Base-by-base conservation (phyloP, 2,113 vertebrate species). In the Euleptes europaea region DNA sequence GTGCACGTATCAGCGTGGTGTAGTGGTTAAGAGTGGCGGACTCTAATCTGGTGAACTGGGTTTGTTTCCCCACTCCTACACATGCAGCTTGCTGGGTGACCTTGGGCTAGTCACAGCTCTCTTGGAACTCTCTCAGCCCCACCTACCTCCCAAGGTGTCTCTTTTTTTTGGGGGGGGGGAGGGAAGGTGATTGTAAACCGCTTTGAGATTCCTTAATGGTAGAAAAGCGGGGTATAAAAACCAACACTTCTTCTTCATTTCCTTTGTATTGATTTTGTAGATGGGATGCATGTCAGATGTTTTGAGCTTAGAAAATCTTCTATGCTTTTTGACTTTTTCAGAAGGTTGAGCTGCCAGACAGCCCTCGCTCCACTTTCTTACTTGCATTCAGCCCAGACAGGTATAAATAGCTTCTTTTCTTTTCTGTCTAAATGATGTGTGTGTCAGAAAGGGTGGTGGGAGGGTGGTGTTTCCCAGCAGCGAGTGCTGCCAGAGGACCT, bases 321-420 rank as follows among this genome's bases (percentile, higher is more conserved):
- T 90, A 90, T 92, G 90, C 92, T 89, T 92, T 97, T 93, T 92
- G 90, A 91, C 92, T 63, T 91, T 95, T 80, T 90, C 96, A 99
- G 99, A 99, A 99, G 96, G 98, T 99, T 96, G 99, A 99, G 94
- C 96, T 99, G 91, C 99, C 99, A 14, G 99, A 99, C 97, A 99
- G 98, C 95, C 99, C 99, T 92, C 98, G 99, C 28, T 99, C 99
- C 74, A 99, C 99, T 31, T 99, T 99, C 96, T 97, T 99, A 93
- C 91, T 99, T 96, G 98, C 99, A 11, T 99, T 99, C 97, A 99
- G 99, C 95, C 99, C 99, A 76, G 98, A 99, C 97, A 98, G 99
- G 99, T 99, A 97, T 31, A 93, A 44, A 92, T 92, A 87, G 90
- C 80, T 94, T 86, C 86, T 81, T 93, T 94, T 38, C 0, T 92